Conservation (phyloP, 2,888 invertebrate genomes). For the Diarsia dahlii region DNA sequence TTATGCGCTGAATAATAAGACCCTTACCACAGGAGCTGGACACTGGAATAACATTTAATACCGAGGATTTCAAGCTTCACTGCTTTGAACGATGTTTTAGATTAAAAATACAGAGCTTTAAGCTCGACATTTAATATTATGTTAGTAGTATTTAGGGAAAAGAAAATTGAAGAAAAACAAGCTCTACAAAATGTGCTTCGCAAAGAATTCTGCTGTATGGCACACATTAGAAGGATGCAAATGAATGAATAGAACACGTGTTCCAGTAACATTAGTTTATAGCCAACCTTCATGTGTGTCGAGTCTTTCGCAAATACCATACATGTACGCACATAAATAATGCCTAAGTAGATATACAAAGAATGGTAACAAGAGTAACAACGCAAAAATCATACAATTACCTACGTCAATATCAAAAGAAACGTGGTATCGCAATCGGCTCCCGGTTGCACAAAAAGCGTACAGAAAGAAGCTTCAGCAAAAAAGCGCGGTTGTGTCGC, state of each 20-base stretch:
- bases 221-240: neutral
- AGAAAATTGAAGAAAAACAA: neutral
- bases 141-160: no score
- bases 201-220: neutral
- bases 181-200: neutral
- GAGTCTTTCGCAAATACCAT: neutral
- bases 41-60: conserved; percentile 59
- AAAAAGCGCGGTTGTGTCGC: conserved; percentile 78
- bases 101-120: conserved; percentile 6
- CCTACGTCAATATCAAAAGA: conserved; percentile 39
- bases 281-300: neutral
- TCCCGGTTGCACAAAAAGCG: conserved; percentile 75
- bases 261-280: neutral
- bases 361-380: conserved; percentile 5
- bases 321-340: conserved; percentile 1
- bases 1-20: conserved; percentile 87
- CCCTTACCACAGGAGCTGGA: conserved; percentile 64
- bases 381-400: conserved; percentile 53
- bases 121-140: no score
- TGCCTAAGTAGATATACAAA: neutral
- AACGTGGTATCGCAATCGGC: conserved; percentile 58
- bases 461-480: conserved; percentile 71
- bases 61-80: conserved; percentile 12
- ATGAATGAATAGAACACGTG: neutral
- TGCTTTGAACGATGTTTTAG: conserved; percentile 5